A percentile compares a stretch with the other conserved stretches of the same genome.
Evolutionary conservation across 2,113 vertebrate species (phyloP).

Genomic region (Hemiprocne comata): DNA sequence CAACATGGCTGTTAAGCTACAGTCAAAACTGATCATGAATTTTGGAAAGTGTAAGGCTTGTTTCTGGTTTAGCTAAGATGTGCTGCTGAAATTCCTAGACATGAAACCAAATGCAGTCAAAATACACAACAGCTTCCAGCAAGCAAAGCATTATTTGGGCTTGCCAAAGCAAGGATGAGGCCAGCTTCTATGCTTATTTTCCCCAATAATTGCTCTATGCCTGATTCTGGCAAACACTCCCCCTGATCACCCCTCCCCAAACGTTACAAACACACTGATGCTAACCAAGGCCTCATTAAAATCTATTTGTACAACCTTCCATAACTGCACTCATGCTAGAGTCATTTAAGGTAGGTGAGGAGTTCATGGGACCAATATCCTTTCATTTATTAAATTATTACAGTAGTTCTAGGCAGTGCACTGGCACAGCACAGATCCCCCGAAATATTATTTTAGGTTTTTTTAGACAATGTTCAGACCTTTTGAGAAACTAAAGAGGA

Average conservation of each 20-base stretch:
- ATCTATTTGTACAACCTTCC: background rate
- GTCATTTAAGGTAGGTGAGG: background rate
- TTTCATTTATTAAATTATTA: background rate
- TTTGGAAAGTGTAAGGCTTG: background rate
- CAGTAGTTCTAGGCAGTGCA: background rate
- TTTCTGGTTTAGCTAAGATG: background rate
- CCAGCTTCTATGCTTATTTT: background rate
- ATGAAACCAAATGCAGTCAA: background rate
- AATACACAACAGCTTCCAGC: background rate
- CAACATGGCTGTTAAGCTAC: background rate
- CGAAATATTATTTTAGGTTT: background rate
- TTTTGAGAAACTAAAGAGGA: background rate
- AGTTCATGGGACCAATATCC: background rate
- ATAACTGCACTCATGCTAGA: fast-evolving
- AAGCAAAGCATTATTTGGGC: background rate
- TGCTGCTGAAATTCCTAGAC: background rate
- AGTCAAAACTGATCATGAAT: background rate
- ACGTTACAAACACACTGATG: background rate
- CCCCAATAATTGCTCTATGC: fast-evolving
- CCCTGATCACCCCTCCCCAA: background rate
- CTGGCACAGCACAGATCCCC: background rate
- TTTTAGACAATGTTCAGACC: background rate
- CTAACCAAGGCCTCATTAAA: background rate
- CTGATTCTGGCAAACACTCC: background rate
- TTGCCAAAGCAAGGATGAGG: background rate